Conservation (phyloP, 2,888 invertebrate genomes). For the Alviniconcha strummeri region DNA sequence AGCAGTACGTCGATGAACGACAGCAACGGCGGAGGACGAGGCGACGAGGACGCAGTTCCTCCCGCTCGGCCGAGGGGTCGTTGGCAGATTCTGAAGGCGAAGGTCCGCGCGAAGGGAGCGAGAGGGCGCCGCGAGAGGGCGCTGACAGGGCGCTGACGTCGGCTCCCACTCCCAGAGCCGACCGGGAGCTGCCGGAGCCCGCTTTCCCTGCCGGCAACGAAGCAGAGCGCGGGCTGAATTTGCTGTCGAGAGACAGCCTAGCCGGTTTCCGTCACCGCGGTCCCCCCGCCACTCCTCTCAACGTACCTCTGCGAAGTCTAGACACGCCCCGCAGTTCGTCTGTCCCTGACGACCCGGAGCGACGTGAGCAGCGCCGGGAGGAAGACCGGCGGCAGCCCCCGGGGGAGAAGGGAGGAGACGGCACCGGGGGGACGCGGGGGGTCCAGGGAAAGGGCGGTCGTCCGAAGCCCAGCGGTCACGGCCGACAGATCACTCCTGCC, state of each 20-base stretch:
- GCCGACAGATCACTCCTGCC: background rate
- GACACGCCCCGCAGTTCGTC: background rate
- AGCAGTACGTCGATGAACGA: background rate
- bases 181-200: background rate
- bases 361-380: background rate
- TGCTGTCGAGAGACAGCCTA: constrained; percentile 7
- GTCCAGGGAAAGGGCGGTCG: background rate
- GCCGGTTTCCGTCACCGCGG: background rate
- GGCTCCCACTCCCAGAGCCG: background rate
- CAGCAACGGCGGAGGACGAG: background rate
- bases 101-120: no score
- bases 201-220: background rate
- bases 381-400: background rate
- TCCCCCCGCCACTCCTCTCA: background rate
- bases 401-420: background rate
- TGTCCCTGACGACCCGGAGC: background rate
- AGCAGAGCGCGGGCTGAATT: background rate
- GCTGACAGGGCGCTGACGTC: background rate
- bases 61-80: no score
- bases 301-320: background rate
- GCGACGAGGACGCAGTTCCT: background rate
- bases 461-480: background rate
- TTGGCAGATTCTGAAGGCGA: no score
- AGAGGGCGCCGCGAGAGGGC: background rate
- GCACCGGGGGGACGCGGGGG: background rate